These are phyloP conservation scores for Sinhomidia bicolor DNA, from an alignment of 2,888 invertebrate species.

Conservation along the genomic window DNA sequence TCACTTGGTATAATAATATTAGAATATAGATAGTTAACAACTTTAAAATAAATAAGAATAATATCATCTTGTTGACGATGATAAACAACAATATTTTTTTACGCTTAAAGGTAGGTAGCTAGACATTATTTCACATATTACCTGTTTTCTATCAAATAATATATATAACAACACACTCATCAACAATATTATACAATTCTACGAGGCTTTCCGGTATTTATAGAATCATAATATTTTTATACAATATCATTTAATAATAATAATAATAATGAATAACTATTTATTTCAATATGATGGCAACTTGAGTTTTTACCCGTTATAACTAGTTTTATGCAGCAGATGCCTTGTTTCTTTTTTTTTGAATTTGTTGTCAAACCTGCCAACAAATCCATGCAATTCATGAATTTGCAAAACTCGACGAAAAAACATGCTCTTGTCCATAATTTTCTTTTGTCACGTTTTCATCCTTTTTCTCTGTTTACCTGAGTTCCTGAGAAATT, in stretches of 20 bases:
- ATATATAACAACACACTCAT: too few species aligned
- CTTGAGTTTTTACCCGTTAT: conserved; percentile 72
- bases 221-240: neutral
- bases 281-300: conserved; percentile 64
- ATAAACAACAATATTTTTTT: conserved; percentile 11
- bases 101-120: too few species aligned
- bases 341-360: conserved; percentile 27
- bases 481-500: conserved; percentile 67
- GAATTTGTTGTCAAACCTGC: conserved; percentile 39
- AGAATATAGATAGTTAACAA: neutral
- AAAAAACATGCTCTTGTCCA: neutral
- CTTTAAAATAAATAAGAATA: conserved; percentile 16
- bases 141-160: neutral
- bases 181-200: too few species aligned
- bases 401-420: neutral
- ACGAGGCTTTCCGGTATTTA: too few species aligned
- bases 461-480: neutral
- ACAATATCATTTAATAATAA: neutral
- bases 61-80: conserved; percentile 10
- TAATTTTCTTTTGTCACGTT: neutral
- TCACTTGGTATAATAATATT: neutral
- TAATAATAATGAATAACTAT: neutral
- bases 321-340: conserved; percentile 26
- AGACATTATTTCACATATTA: neutral
- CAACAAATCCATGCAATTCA: too few species aligned